A percentile compares a stretch with the other conserved stretches of the same genome.
phyloP scores from a whole-genome alignment of 2,797 vertebrate genomes.

The Aulostomus chinensis region DNA sequence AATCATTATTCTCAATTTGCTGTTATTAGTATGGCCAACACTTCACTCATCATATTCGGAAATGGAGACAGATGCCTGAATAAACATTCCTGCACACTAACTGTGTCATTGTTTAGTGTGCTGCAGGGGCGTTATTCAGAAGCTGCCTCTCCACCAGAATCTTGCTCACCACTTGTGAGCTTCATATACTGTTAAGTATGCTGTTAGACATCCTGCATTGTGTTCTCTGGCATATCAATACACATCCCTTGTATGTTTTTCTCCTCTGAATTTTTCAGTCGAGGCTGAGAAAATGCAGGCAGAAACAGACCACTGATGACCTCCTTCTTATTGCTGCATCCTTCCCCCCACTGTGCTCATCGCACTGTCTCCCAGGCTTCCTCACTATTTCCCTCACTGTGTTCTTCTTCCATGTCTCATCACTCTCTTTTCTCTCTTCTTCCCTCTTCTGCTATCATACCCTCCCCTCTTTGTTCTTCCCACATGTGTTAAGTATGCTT shows the following conservation, averaged over 20 bases:
- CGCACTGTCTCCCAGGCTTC: constrained; percentile 56
- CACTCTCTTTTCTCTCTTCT: constrained; percentile 35
- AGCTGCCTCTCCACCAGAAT: constrained; percentile 28
- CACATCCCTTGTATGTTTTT: constrained; percentile 46
- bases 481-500: constrained; percentile 27
- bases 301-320: constrained; percentile 67
- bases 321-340: constrained; percentile 65
- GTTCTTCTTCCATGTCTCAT: constrained; percentile 50
- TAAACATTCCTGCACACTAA: constrained; percentile 25
- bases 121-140: constrained; percentile 40
- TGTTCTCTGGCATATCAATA: constrained; percentile 26
- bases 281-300: constrained; percentile 60
- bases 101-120: constrained; percentile 25
- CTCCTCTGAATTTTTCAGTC: constrained; percentile 72
- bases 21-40: constrained; percentile 21
- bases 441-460: constrained; percentile 44
- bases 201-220: constrained; percentile 35
- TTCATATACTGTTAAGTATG: constrained; percentile 34
- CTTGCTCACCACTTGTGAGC: constrained; percentile 52
- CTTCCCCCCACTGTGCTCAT: constrained; percentile 19
- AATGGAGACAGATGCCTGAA: constrained; percentile 42
- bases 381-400: constrained; percentile 46
- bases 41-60: constrained; percentile 22
- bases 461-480: constrained; percentile 30
- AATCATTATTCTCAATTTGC: constrained; percentile 39